Evolutionary conservation across 2,113 vertebrate species (phyloP).

Genomic region (Neoarius graeffei): DNA sequence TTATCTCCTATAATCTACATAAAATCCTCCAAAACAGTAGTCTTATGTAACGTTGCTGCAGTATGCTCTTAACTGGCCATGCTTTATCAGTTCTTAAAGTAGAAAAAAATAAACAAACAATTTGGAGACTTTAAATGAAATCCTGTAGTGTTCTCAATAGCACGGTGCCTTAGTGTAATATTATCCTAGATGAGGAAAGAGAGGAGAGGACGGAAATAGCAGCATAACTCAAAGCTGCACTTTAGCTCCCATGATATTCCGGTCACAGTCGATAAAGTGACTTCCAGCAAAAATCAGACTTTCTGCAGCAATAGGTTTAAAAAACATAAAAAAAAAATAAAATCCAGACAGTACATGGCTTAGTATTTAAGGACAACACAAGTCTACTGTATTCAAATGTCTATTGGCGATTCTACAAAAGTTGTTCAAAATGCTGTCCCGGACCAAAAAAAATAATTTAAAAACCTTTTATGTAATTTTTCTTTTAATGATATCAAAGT

Average conservation of each 20-base stretch:
- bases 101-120: slow-evolving; percentile 57
- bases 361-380: no score
- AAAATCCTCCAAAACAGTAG: slow-evolving; percentile 19
- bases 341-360: background rate
- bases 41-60: slow-evolving; percentile 62
- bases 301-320: background rate
- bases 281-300: background rate
- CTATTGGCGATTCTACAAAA: no score
- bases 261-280: slow-evolving; percentile 16
- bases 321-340: background rate
- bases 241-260: slow-evolving; percentile 25
- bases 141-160: slow-evolving; percentile 23
- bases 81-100: slow-evolving; percentile 40
- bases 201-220: slow-evolving; percentile 26
- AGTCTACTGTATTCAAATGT: no score
- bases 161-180: slow-evolving; percentile 12
- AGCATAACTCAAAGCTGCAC: slow-evolving; percentile 30
- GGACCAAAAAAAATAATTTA: no score
- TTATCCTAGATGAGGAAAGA: slow-evolving; percentile 23
- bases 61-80: slow-evolving; percentile 1
- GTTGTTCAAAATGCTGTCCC: no score
- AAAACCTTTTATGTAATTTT: no score
- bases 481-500: no score
- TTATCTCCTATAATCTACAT: slow-evolving; percentile 44
- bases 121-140: slow-evolving; percentile 42